Base-by-base conservation (phyloP, 2,888 invertebrate species). In the Apotomis betuletana region DNA sequence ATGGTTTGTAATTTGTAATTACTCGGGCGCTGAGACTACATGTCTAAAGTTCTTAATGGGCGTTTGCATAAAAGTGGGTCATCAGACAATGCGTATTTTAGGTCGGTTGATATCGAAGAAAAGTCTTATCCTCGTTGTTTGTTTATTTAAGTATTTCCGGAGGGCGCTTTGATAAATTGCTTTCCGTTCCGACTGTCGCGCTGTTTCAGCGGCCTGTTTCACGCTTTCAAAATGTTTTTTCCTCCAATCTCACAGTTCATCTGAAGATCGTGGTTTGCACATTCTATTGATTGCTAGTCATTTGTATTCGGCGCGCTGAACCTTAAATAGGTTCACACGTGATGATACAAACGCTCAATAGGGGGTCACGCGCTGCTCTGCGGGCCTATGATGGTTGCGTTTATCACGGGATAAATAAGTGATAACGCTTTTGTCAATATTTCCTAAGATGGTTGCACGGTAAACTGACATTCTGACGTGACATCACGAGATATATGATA, bases 141-240 rank as follows among this genome's bases (percentile, higher is more conserved):
- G 83, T 87, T 86, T 87, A 83, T 85, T 85, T 83, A 83, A 86
- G 83, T 83, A 84, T 86, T 86, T 85, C 85, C 85, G 81, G 83
- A 85, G 86, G 85, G 84, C 80, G 80, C 79, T 79, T 83, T 88
- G 89, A 88, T 86, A 85, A 87, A 90, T 90, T 87, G 83, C 85
- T 86, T 86, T 83, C 80, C 80, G 80, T 86, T 83, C 80, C 80
- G 79, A 82, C 83, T 79, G 77, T 74, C 78, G 74, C 76, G 75
- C 80, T 77, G 77, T 78, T 77, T 75, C 74, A 76, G 71, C 81
- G 78, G 76, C 77, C 77, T 68, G 79, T 77, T 78, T 69, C 65
- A 79, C 80, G 79, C 78, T 82, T 80, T 80, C 81, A 69, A 83
- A 85, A 85, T 85, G 82, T 83, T 86, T 85, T 83, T 83, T 81